These are phyloP conservation scores for Spisula solida DNA, from an alignment of 2,888 invertebrate genomes.

Conservation along the genomic window DNA sequence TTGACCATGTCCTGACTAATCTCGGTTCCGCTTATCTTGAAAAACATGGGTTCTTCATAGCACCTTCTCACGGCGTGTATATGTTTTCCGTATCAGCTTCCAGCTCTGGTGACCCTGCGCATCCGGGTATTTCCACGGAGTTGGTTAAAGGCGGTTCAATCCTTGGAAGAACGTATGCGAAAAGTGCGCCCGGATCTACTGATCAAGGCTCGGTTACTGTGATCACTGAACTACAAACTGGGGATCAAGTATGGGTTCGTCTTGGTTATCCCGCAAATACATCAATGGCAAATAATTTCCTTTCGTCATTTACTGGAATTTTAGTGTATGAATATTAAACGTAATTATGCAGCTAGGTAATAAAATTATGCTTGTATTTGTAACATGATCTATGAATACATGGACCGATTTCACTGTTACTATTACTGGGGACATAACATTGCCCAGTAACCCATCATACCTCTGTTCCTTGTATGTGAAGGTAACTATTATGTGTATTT, in stretches of 20 bases:
- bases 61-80: slow-evolving; percentile 24
- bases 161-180: slow-evolving; percentile 7
- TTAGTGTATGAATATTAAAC: slow-evolving; percentile 17
- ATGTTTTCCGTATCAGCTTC: background rate
- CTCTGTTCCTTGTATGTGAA: too few relatives aligned
- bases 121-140: slow-evolving; percentile 11
- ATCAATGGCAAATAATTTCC: background rate
- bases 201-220: background rate
- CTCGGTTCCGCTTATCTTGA: background rate
- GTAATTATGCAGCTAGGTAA: background rate
- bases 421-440: too few relatives aligned
- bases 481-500: too few relatives aligned
- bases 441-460: too few relatives aligned
- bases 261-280: background rate
- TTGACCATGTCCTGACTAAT: slow-evolving; percentile 21
- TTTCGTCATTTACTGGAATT: slow-evolving; percentile 27
- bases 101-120: background rate
- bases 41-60: slow-evolving; percentile 4
- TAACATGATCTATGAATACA: too few relatives aligned
- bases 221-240: too few relatives aligned
- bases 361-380: background rate
- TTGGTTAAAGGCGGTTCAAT: slow-evolving; percentile 16
- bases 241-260: background rate
- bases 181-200: background rate
- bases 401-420: too few relatives aligned